These are phyloP conservation scores for Lithophane leautieri DNA, from an alignment of 2,888 invertebrate genomes.

Conservation along the genomic window DNA sequence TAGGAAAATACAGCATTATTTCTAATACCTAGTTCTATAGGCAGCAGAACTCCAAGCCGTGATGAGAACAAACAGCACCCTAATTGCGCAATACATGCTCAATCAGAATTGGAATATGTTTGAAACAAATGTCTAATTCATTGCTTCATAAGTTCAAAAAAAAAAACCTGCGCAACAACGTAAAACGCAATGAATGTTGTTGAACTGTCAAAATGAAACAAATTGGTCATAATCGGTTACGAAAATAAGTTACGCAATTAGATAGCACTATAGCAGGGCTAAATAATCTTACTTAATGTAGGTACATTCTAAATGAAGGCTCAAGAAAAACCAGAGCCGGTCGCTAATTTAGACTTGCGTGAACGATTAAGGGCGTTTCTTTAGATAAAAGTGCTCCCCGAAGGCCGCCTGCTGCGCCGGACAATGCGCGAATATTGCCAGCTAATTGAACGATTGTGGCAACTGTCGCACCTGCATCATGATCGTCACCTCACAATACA, in stretches of 20 bases:
- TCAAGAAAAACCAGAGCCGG: conserved; percentile 48
- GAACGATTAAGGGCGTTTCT: conserved; percentile 68
- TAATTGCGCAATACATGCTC: too few relatives aligned
- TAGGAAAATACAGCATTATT: neutral
- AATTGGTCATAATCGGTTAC: too few relatives aligned
- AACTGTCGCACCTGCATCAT: conserved; percentile 66
- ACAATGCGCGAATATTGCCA: conserved; percentile 66
- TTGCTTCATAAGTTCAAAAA: too few relatives aligned
- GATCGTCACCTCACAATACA: conserved; percentile 49
- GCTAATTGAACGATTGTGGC: conserved; percentile 61
- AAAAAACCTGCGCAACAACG: too few relatives aligned
- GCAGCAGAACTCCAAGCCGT: neutral
- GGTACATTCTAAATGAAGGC: conserved; percentile 40
- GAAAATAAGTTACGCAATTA: too few relatives aligned
- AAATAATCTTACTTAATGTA: conserved; percentile 5
- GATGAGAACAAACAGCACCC: neutral
- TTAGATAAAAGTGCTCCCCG: conserved; percentile 70
- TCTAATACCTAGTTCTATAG: neutral
- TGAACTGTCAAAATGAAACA: too few relatives aligned
- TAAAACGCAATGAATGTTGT: too few relatives aligned
- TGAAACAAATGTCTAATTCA: too few relatives aligned
- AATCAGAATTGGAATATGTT: too few relatives aligned
- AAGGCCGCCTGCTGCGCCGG: conserved; percentile 66
- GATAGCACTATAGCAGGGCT: neutral
- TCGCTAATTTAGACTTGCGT: conserved; percentile 43